Percentiles rank a stretch among this genome's conserved stretches.
phyloP scores from a whole-genome alignment of 1,140 invertebrate species.

The Diorhabda carinulata region DNA sequence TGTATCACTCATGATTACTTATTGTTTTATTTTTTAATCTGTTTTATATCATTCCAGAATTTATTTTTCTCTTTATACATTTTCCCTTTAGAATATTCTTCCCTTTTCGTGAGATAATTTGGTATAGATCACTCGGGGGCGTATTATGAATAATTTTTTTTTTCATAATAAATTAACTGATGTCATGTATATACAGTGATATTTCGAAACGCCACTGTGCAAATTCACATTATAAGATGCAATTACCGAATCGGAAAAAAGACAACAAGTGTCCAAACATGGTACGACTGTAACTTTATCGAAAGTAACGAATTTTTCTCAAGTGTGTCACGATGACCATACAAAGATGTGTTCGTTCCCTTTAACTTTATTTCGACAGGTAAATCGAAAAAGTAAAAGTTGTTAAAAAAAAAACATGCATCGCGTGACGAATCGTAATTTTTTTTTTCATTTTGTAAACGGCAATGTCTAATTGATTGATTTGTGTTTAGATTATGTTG shows the following conservation, averaged over 20 bases:
- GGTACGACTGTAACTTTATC: constrained; percentile 5
- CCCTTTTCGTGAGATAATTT: too few relatives aligned
- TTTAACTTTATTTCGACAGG: constrained; percentile 4
- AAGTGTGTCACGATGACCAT: constrained; percentile 23
- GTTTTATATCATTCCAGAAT: too few relatives aligned
- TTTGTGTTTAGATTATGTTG: too few relatives aligned
- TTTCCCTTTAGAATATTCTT: too few relatives aligned
- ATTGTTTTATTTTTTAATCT: too few relatives aligned
- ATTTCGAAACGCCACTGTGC: background rate
- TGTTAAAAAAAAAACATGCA: background rate
- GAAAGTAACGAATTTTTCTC: constrained; percentile 28
- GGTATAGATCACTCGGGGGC: background rate
- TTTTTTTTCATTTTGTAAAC: background rate
- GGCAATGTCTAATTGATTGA: too few relatives aligned
- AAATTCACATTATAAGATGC: background rate
- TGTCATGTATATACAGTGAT: background rate
- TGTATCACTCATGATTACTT: too few relatives aligned
- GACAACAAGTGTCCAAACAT: constrained; percentile 16
- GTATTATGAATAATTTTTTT: background rate
- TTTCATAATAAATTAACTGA: background rate
- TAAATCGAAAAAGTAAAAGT: constrained; percentile 12
- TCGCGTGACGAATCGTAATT: background rate
- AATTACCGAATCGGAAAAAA: background rate
- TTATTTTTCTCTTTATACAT: too few relatives aligned
- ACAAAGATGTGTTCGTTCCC: constrained; percentile 6